Evolutionary conservation across 2,888 invertebrate species (phyloP).

Genomic region (Ceratothoa steindachneri): DNA sequence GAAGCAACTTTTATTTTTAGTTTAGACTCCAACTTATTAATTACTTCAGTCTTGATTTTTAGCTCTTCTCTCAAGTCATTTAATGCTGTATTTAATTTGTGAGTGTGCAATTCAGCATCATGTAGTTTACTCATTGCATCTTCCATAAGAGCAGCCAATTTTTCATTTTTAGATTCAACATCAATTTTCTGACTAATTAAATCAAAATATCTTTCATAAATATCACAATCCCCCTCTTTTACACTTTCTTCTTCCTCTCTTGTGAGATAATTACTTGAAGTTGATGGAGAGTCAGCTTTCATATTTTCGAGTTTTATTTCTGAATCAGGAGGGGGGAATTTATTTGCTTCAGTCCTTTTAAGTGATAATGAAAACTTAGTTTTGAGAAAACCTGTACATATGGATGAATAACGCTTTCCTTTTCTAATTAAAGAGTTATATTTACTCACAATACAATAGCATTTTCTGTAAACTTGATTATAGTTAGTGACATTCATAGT

Average conservation of each 20-base stretch:
- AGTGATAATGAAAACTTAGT: neutral
- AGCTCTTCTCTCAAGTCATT: neutral
- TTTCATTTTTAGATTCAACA: neutral
- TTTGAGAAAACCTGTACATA: neutral
- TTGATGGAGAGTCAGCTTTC: neutral
- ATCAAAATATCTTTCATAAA: slow-evolving; percentile 8
- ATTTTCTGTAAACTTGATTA: slow-evolving; percentile 5
- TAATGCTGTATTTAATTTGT: neutral
- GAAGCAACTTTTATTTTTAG: neutral
- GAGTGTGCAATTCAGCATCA: neutral
- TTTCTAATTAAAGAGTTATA: neutral
- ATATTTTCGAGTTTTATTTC: neutral
- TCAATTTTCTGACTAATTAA: slow-evolving; percentile 2
- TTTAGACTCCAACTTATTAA: neutral
- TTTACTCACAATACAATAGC: neutral
- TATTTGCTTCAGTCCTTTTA: neutral
- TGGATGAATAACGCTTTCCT: neutral
- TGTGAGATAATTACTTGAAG: neutral
- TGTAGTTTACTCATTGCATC: slow-evolving; percentile 1
- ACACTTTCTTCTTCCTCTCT: neutral
- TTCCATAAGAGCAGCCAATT: slow-evolving; percentile 5
- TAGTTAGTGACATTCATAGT: neutral
- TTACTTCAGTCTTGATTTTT: neutral
- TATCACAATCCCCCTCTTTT: neutral
- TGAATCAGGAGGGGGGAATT: neutral